Percentiles rank a stretch among this genome's conserved stretches.
These are phyloP conservation scores for Serilophus lunatus DNA, from an alignment of 2,113 vertebrate genomes.

Conservation along the genomic window DNA sequence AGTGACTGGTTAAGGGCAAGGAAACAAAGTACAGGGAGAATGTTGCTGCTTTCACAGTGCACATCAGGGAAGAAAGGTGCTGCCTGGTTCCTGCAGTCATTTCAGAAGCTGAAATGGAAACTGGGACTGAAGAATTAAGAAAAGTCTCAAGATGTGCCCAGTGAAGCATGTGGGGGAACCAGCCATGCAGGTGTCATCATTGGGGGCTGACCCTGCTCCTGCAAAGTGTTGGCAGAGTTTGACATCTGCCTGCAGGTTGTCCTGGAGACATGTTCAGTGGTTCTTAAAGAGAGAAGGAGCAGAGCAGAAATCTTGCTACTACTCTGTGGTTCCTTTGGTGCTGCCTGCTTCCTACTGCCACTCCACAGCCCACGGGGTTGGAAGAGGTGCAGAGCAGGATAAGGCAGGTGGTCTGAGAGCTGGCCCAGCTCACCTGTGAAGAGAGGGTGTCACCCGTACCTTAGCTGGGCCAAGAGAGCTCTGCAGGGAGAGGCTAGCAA, in stretches of 20 bases:
- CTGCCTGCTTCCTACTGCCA: not conserved
- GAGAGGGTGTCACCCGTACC: not conserved
- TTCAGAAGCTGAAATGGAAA: not conserved
- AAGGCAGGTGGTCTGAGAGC: not conserved
- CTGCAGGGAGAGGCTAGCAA: not conserved
- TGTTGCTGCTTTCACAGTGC: not conserved
- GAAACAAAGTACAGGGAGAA: not conserved
- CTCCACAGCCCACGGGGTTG: not conserved
- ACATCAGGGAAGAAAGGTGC: not conserved
- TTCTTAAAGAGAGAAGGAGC: not conserved
- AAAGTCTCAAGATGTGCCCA: not conserved
- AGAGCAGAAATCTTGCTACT: not conserved
- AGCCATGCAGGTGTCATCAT: rapidly evolving
- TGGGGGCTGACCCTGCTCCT: not conserved
- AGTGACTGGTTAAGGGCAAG: not conserved
- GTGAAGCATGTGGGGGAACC: not conserved
- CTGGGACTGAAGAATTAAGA: not conserved
- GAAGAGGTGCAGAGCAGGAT: not conserved
- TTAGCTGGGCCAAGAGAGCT: not conserved
- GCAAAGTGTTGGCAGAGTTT: not conserved
- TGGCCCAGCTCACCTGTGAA: rapidly evolving
- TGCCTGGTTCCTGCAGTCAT: not conserved
- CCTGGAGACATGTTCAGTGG: rapidly evolving
- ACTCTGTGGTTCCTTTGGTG: not conserved
- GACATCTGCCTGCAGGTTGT: not conserved